phyloP scores from a whole-genome alignment of 2,888 invertebrate species.

The Paralinhomoeus sp. region DNA sequence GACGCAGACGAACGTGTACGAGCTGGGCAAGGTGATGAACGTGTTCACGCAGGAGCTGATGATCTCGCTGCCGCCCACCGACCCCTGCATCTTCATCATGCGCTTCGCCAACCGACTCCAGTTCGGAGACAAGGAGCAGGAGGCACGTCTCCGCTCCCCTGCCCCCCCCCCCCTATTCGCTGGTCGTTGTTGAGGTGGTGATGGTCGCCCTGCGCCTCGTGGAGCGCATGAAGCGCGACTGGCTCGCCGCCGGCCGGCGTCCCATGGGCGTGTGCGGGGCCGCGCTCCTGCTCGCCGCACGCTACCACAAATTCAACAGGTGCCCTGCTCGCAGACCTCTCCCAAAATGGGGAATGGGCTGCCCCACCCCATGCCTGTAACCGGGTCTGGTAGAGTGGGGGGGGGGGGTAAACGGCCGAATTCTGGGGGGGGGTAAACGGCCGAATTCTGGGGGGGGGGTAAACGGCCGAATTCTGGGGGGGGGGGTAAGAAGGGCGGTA shows the following conservation, averaged over 20 bases:
- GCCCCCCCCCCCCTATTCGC: too few species aligned
- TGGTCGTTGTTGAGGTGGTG: slow-evolving; percentile 38
- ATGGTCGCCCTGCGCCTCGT: slow-evolving; percentile 79
- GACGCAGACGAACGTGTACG: slow-evolving; percentile 71
- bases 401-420: too few species aligned
- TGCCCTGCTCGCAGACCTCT: too few species aligned
- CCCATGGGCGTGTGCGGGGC: slow-evolving; percentile 96
- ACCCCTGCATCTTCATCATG: slow-evolving; percentile 83
- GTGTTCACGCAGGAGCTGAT: slow-evolving; percentile 64
- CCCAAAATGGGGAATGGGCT: too few species aligned
- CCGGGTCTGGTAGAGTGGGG: too few species aligned
- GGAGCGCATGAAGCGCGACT: slow-evolving; percentile 91
- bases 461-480: too few species aligned
- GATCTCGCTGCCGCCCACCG: slow-evolving; percentile 41
- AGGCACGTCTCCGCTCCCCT: slow-evolving; percentile 30
- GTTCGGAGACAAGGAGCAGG: slow-evolving; percentile 62
- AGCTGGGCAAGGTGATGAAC: slow-evolving; percentile 72
- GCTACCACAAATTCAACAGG: slow-evolving; percentile 38
- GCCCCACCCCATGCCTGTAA: too few species aligned
- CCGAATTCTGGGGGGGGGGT: too few species aligned
- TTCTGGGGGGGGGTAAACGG: too few species aligned
- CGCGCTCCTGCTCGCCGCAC: slow-evolving; percentile 72
- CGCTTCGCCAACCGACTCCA: slow-evolving; percentile 78
- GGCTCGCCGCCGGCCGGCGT: slow-evolving; percentile 77
- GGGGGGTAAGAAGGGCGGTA: too few species aligned